Percentiles rank a stretch among this genome's conserved stretches.
Evolutionary conservation across 2,888 invertebrate species (phyloP).

Genomic region (Tetranychus truncatus): DNA sequence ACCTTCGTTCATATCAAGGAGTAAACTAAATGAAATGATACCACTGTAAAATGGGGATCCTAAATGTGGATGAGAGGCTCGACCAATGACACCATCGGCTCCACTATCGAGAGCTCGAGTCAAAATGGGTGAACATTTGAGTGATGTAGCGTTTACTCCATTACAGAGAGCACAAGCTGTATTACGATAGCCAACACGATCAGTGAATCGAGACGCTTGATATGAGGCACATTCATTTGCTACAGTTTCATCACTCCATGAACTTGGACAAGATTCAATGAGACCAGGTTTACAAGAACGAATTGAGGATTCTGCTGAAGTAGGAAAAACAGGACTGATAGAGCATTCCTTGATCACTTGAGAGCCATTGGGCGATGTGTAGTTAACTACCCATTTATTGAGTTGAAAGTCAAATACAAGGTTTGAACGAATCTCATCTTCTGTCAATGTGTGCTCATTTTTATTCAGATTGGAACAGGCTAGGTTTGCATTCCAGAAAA

Average conservation of each 20-base stretch:
- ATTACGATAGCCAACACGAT: conserved; percentile 35
- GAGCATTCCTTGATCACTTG: background rate
- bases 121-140: conserved; percentile 2
- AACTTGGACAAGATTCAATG: conserved; percentile 32
- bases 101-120: background rate
- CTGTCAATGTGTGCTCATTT: background rate
- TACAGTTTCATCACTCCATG: conserved; percentile 33
- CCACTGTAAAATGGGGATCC: no score
- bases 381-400: background rate
- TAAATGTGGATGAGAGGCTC: background rate
- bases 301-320: background rate
- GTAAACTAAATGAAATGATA: background rate
- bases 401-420: background rate
- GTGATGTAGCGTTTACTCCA: conserved; percentile 27
- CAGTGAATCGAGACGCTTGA: conserved; percentile 31
- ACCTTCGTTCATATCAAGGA: conserved; percentile 1
- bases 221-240: conserved; percentile 33
- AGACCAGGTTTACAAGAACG: conserved; percentile 16
- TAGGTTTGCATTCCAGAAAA: background rate
- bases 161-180: conserved; percentile 38
- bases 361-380: background rate
- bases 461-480: background rate
- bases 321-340: background rate
- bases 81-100: background rate
- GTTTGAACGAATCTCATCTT: background rate